A percentile compares a stretch with the other conserved stretches of the same genome.
phyloP scores from a whole-genome alignment of 2,113 vertebrate genomes.

The Edolisoma coerulescens region DNA sequence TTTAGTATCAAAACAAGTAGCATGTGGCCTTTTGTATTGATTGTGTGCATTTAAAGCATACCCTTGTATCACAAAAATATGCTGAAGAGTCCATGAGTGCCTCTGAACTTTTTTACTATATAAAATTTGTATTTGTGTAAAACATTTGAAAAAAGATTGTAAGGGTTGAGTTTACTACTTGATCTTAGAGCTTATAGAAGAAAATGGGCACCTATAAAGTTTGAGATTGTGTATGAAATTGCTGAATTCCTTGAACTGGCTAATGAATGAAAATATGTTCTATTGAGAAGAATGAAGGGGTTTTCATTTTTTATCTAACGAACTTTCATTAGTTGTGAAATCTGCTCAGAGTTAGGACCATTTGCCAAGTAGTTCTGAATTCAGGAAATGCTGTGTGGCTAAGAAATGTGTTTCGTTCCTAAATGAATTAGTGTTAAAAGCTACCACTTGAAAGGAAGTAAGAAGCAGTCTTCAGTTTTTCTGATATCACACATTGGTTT shows the following conservation, averaged over 20 bases:
- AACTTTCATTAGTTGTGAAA: background rate
- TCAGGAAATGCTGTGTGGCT: background rate
- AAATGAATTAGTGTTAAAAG: background rate
- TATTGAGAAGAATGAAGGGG: background rate
- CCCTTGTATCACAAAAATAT: background rate
- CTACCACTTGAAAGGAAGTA: background rate
- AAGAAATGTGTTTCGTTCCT: background rate
- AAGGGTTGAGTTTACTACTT: background rate
- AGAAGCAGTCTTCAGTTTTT: background rate
- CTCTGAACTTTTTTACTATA: background rate
- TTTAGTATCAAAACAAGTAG: background rate
- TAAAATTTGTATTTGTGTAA: background rate
- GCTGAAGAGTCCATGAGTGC: background rate
- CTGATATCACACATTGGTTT: background rate
- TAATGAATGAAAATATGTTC: background rate
- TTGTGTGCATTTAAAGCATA: background rate
- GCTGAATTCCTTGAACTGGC: background rate
- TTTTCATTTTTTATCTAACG: background rate
- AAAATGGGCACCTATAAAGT: background rate
- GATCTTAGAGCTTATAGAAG: background rate
- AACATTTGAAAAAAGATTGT: background rate
- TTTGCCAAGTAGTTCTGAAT: background rate
- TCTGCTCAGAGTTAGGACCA: background rate
- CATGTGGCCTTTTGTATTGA: background rate
- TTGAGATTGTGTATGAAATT: background rate